Evolutionary conservation across 2,888 invertebrate genomes (phyloP).

Genomic region (Nasonia oneida): DNA sequence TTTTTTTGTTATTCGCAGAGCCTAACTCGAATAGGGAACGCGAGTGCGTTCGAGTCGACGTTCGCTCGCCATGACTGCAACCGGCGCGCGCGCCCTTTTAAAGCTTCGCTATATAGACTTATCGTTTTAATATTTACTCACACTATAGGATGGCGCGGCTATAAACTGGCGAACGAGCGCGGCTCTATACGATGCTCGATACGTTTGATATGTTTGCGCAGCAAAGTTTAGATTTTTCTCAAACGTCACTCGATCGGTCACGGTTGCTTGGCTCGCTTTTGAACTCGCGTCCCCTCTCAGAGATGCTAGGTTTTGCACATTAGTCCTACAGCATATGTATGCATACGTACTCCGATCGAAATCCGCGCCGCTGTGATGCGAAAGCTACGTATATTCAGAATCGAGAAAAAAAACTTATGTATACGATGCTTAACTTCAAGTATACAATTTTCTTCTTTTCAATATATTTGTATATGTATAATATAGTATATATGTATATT

Average conservation of each 20-base stretch:
- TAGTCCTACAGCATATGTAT: not conserved
- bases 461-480: not conserved
- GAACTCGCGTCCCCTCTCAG: not conserved
- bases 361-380: not conserved
- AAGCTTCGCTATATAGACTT: constrained; percentile 32
- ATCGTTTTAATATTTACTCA: constrained; percentile 40
- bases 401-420: not conserved
- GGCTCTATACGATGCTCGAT: not conserved
- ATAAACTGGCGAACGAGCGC: not conserved
- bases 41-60: not conserved
- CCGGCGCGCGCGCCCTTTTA: not conserved
- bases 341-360: not conserved
- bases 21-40: not conserved
- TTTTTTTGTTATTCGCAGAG: not conserved
- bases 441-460: constrained; percentile 27
- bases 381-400: constrained; percentile 5
- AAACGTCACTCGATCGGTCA: constrained; percentile 22
- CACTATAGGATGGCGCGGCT: not conserved
- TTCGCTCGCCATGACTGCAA: not conserved
- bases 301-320: not conserved
- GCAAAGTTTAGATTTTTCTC: not conserved
- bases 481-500: constrained; percentile 45
- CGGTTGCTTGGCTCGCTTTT: not conserved
- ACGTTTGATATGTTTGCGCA: not conserved
- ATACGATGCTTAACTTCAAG: constrained; percentile 14